Conservation (phyloP, 1,140 invertebrate genomes). For the Venturia canescens region DNA sequence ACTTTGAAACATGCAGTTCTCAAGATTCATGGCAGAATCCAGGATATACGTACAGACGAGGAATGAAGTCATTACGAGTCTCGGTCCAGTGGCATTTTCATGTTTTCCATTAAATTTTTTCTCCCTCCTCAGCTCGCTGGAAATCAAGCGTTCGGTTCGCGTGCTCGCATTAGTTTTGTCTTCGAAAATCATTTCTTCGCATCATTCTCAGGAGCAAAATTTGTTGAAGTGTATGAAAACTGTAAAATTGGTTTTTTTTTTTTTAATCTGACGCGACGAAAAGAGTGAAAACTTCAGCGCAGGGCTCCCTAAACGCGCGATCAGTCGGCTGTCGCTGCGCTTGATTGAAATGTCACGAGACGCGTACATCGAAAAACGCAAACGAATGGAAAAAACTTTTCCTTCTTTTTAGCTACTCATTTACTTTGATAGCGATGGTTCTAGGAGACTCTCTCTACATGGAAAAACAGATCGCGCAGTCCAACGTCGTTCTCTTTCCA, state of each 20-base stretch:
- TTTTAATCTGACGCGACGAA: too few species aligned
- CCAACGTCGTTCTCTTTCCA: not conserved
- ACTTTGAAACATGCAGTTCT: not conserved
- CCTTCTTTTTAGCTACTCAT: not conserved
- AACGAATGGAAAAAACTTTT: too few species aligned
- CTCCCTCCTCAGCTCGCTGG: not conserved
- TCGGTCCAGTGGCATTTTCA: conserved; percentile 39
- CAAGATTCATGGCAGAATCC: not conserved
- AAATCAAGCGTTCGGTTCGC: not conserved
- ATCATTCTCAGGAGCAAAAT: too few species aligned
- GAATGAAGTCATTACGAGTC: conserved; percentile 11
- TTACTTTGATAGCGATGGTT: not conserved
- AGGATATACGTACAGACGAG: not conserved
- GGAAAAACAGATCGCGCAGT: not conserved
- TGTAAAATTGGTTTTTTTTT: too few species aligned
- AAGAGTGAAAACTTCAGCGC: too few species aligned
- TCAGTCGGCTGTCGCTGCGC: too few species aligned
- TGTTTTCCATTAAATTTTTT: conserved; percentile 20
- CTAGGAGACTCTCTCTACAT: not conserved
- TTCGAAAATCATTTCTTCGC: too few species aligned
- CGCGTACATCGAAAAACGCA: too few species aligned
- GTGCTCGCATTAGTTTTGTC: too few species aligned
- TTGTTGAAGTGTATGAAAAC: too few species aligned
- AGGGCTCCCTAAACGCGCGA: too few species aligned
- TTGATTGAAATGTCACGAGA: too few species aligned